Percentiles rank a stretch among this genome's conserved stretches.
phyloP scores from a whole-genome alignment of 2,888 invertebrate species.

The Lepidochrysops patricia region DNA sequence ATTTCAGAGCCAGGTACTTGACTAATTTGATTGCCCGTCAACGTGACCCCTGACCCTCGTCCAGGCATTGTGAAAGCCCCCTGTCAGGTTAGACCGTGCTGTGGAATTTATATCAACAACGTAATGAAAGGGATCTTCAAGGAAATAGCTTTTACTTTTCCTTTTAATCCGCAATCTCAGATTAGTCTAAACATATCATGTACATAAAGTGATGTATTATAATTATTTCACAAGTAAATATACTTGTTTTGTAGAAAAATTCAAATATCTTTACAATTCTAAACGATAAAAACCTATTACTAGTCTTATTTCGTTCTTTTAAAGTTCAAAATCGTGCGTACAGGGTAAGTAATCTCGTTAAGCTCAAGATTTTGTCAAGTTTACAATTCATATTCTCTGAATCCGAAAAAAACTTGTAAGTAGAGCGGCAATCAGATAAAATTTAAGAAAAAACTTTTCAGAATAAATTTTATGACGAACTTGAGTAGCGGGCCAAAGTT shows the following conservation, averaged over 20 bases:
- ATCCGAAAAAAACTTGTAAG: constrained; percentile 28
- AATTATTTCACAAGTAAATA: too few species aligned
- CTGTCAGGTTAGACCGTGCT: not conserved
- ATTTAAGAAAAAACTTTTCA: constrained; percentile 39
- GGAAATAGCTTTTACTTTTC: too few species aligned
- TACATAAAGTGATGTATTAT: too few species aligned
- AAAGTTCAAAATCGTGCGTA: constrained; percentile 24
- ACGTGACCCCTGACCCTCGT: not conserved
- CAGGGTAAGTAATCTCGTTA: constrained; percentile 26
- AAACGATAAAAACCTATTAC: too few species aligned
- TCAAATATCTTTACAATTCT: not conserved
- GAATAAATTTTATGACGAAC: constrained; percentile 42
- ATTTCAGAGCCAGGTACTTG: not conserved
- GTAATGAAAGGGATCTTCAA: not conserved
- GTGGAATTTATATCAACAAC: not conserved
- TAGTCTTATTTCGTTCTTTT: constrained; percentile 21
- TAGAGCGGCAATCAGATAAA: constrained; percentile 44
- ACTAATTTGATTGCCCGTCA: not conserved
- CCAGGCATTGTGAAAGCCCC: not conserved
- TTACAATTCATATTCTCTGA: constrained; percentile 30
- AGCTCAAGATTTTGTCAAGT: constrained; percentile 23
- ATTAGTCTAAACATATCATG: too few species aligned
- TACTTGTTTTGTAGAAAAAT: not conserved
- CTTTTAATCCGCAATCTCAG: too few species aligned
- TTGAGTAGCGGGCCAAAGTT: constrained; percentile 21